These are phyloP conservation scores for Eurytoma californica DNA, from an alignment of 2,888 invertebrate species.

Conservation along the genomic window DNA sequence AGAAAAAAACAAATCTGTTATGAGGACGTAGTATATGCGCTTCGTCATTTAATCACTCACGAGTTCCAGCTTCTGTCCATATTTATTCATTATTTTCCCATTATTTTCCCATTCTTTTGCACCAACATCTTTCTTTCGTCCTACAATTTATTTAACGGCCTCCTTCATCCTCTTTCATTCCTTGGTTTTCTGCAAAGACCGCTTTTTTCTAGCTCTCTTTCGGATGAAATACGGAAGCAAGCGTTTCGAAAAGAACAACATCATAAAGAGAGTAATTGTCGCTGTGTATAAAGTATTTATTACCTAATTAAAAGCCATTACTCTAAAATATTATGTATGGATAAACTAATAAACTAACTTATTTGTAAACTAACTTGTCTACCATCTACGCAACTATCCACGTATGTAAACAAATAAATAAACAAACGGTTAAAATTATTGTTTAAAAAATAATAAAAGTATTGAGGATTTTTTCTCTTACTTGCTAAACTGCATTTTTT, in stretches of 20 bases:
- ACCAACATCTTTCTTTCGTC: neutral
- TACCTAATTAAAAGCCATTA: conserved; percentile 71
- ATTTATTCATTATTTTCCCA: neutral
- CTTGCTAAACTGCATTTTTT: neutral
- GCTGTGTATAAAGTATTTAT: conserved; percentile 73
- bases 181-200: neutral
- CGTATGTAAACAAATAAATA: conserved; percentile 74
- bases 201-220: neutral
- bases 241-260: conserved; percentile 20
- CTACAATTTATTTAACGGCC: too few species aligned
- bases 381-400: conserved; percentile 72
- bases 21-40: conserved; percentile 35
- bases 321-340: conserved; percentile 68
- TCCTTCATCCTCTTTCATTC: neutral
- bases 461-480: conserved; percentile 21
- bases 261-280: conserved; percentile 48
- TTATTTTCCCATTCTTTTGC: neutral
- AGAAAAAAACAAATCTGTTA: conserved; percentile 30
- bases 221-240: conserved; percentile 13
- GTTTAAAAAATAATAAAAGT: conserved; percentile 72
- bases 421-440: conserved; percentile 74
- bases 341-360: conserved; percentile 70
- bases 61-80: conserved; percentile 30
- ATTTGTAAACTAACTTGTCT: conserved; percentile 73
- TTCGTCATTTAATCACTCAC: neutral